These are phyloP conservation scores for Chauna torquata DNA, from an alignment of 2,113 vertebrate genomes.

Conservation along the genomic window DNA sequence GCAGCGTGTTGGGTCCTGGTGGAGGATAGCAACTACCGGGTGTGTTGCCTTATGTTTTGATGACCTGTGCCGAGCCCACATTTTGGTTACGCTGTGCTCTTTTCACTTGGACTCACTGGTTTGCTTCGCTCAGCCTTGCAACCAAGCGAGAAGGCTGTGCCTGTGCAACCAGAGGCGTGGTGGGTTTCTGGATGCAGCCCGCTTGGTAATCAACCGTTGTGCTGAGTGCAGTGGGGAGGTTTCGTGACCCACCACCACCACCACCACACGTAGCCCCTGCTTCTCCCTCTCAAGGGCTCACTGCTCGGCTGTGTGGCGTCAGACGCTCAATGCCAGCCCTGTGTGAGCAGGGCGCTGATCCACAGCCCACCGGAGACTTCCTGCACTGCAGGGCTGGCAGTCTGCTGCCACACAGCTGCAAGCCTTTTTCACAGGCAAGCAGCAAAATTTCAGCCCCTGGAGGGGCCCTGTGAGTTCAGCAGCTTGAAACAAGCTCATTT, in stretches of 20 bases:
- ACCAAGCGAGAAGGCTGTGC: fast-evolving
- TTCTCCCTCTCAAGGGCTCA: background rate
- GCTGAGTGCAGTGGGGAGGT: background rate
- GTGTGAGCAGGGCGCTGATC: slow-evolving; percentile 73
- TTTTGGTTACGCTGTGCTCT: background rate
- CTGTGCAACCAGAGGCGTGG: background rate
- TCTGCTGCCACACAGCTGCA: slow-evolving; percentile 87
- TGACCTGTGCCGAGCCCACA: background rate
- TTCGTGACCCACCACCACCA: background rate
- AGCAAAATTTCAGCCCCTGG: slow-evolving; percentile 78
- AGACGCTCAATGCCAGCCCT: slow-evolving; percentile 50
- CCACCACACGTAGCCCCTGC: background rate
- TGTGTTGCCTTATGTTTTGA: fast-evolving
- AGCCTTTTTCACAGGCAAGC: slow-evolving; percentile 89
- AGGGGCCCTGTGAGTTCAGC: slow-evolving; percentile 72
- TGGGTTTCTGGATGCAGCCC: background rate
- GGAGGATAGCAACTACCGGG: fast-evolving
- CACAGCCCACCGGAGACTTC: slow-evolving; percentile 84
- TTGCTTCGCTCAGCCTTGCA: background rate
- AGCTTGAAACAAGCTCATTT: slow-evolving; percentile 73
- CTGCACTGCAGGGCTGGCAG: slow-evolving; percentile 84
- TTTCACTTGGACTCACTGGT: background rate
- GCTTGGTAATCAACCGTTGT: background rate
- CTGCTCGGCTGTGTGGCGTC: background rate
- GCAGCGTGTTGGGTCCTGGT: background rate